Conservation (phyloP, 2,113 vertebrate species). For the Globicephala melas region DNA sequence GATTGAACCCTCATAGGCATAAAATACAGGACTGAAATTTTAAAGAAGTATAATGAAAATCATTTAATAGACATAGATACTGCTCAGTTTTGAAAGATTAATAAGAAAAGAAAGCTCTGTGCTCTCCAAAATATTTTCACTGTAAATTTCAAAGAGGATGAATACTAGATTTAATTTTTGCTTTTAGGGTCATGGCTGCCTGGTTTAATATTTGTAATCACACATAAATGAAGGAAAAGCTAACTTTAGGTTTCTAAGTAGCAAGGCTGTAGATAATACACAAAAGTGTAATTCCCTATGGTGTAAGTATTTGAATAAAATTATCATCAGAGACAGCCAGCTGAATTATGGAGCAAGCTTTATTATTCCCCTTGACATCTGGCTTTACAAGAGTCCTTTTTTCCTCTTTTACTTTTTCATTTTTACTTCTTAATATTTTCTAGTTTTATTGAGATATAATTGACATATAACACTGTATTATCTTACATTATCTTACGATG, state of each 20-base stretch:
- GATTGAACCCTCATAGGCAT: background rate
- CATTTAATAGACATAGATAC: background rate
- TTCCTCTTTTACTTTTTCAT: background rate
- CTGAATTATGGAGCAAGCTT: background rate
- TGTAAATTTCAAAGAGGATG: background rate
- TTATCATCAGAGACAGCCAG: background rate
- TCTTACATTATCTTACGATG: background rate
- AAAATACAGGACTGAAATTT: background rate
- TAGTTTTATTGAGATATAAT: background rate
- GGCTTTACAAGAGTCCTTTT: background rate
- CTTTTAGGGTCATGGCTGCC: background rate
- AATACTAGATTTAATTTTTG: background rate
- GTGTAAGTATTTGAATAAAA: background rate
- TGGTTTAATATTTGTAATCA: background rate
- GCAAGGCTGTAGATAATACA: background rate
- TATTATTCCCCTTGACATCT: background rate
- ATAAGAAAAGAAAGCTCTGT: background rate
- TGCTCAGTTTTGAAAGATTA: background rate
- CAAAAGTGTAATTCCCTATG: background rate
- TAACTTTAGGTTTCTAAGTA: background rate
- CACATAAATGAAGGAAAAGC: background rate
- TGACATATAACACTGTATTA: background rate
- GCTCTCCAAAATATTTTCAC: background rate
- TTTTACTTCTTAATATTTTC: background rate
- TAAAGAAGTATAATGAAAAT: background rate